Conservation (phyloP, 2,797 vertebrate species). For the Podargus strigoides region DNA sequence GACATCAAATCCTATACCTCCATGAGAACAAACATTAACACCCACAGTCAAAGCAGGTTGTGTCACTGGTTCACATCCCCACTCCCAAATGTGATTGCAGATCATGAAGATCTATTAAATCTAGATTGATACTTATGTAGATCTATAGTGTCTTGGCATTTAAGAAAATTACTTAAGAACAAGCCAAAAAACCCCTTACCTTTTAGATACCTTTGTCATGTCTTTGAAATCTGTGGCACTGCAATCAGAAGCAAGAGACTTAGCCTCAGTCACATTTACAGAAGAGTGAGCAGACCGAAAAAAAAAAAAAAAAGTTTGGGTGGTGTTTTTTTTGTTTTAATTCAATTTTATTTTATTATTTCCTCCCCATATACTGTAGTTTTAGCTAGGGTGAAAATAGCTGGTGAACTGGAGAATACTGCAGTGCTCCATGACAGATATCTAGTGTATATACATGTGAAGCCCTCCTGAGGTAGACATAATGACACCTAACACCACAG, state of each 20-base stretch:
- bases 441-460: background rate
- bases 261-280: background rate
- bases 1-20: background rate
- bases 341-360: background rate
- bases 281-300: background rate
- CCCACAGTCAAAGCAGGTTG: background rate
- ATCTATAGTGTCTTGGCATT: background rate
- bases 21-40: background rate
- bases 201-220: background rate
- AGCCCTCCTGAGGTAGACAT: background rate
- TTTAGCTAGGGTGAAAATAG: background rate
- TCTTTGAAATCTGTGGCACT: background rate
- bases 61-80: background rate
- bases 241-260: background rate
- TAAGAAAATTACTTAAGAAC: background rate
- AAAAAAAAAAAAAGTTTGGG: background rate
- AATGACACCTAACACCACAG: background rate
- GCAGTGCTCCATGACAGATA: background rate
- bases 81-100: background rate
- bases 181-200: background rate
- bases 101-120: background rate
- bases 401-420: background rate
- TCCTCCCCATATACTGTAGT: background rate
- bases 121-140: background rate
- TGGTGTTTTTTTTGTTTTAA: background rate